phyloP scores from a whole-genome alignment of 2,113 vertebrate genomes.

The Oreocharis arfaki region DNA sequence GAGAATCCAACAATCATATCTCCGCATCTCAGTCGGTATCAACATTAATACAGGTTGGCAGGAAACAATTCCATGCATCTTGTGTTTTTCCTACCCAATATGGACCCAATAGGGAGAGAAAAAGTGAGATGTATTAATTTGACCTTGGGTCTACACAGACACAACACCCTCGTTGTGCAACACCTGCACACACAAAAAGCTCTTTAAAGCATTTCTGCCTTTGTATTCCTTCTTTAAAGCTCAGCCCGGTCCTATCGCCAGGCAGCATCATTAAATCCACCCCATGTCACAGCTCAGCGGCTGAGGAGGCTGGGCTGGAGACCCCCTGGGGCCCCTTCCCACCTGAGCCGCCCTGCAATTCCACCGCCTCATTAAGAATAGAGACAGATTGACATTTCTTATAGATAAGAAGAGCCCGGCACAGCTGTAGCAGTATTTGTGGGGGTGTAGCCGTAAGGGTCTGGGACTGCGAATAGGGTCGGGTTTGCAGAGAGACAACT shows the following conservation, averaged over 20 bases:
- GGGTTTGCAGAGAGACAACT: background rate
- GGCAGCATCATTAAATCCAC: background rate
- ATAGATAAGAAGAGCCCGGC: background rate
- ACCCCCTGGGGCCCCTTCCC: background rate
- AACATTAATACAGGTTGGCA: background rate
- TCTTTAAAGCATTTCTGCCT: background rate
- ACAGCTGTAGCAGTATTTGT: accelerated
- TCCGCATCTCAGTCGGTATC: background rate
- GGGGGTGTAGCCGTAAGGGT: background rate
- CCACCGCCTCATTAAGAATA: background rate
- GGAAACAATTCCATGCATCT: background rate
- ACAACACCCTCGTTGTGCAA: background rate
- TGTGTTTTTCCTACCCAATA: background rate
- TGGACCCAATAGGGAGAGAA: background rate
- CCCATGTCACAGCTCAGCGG: background rate
- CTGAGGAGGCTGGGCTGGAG: background rate
- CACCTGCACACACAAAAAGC: background rate
- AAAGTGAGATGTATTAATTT: background rate
- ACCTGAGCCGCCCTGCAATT: background rate
- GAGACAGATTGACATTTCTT: background rate
- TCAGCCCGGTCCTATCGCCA: background rate
- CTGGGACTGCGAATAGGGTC: background rate
- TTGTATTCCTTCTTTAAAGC: background rate
- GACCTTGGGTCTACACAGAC: background rate
- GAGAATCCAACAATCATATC: background rate